phyloP scores from a whole-genome alignment of 2,113 vertebrate species.

The Urocitellus parryii region DNA sequence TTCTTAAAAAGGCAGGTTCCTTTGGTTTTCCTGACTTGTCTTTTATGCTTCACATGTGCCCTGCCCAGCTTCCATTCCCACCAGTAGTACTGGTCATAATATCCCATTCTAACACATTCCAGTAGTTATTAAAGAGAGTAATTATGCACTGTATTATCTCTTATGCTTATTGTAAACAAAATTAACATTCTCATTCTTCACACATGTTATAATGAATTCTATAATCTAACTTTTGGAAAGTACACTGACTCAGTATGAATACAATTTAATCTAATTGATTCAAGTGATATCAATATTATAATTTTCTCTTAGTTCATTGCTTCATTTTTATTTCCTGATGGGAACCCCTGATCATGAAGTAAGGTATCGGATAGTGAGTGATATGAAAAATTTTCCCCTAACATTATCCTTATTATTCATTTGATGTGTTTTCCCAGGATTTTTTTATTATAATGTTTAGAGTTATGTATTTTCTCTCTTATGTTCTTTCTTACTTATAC shows the following conservation, averaged over 20 bases:
- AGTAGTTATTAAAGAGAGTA: background rate
- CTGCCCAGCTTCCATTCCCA: background rate
- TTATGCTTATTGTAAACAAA: background rate
- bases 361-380: background rate
- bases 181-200: background rate
- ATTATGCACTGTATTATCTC: background rate
- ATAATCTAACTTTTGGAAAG: background rate
- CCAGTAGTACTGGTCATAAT: background rate
- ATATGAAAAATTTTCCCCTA: background rate
- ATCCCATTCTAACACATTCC: background rate
- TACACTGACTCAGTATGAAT: background rate
- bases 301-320: background rate
- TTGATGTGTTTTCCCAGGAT: no score
- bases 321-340: background rate
- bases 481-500: background rate
- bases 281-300: background rate
- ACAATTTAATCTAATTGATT: background rate
- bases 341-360: background rate
- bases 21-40: background rate
- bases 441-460: accelerated
- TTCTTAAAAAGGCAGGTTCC: background rate
- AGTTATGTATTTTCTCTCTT: background rate
- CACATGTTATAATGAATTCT: background rate
- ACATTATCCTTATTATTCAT: background rate
- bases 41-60: background rate